Evolutionary conservation across 1,140 invertebrate genomes (phyloP).

Genomic region (Chelonus insularis): DNA sequence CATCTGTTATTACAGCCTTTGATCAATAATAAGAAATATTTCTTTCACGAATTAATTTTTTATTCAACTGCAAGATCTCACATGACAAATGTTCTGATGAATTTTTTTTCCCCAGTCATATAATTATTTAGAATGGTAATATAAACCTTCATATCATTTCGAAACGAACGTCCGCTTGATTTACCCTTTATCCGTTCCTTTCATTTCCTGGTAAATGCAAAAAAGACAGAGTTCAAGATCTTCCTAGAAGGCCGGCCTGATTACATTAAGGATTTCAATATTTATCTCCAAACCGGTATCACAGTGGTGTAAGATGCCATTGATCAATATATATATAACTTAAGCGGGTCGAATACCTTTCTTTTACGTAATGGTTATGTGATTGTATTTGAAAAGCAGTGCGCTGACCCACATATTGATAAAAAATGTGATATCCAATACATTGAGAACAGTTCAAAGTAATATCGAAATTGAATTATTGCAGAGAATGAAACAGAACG

Average conservation of each 20-base stretch:
- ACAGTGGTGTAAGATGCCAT: neutral
- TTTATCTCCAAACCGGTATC: neutral
- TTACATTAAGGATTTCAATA: too few relatives aligned
- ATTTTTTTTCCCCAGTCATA: too few relatives aligned
- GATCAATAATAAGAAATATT: too few relatives aligned
- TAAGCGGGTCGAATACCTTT: neutral
- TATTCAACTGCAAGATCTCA: too few relatives aligned
- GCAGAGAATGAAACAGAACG: conserved; percentile 65
- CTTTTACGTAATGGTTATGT: neutral
- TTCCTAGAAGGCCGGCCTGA: neutral
- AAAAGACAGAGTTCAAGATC: neutral
- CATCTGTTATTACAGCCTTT: too few relatives aligned
- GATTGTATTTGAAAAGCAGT: neutral
- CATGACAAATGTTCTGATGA: too few relatives aligned
- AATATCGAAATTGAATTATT: neutral
- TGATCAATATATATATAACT: neutral
- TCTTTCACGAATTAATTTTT: too few relatives aligned
- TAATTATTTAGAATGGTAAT: too few relatives aligned
- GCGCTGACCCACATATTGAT: neutral
- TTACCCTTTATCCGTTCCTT: too few relatives aligned
- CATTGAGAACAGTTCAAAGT: neutral
- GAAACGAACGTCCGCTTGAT: too few relatives aligned
- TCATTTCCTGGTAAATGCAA: neutral
- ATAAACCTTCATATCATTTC: too few relatives aligned
- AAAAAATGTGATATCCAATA: too few relatives aligned